Base-by-base conservation (phyloP, 2,113 vertebrate species). In the Sterrhoptilus dennistouni region DNA sequence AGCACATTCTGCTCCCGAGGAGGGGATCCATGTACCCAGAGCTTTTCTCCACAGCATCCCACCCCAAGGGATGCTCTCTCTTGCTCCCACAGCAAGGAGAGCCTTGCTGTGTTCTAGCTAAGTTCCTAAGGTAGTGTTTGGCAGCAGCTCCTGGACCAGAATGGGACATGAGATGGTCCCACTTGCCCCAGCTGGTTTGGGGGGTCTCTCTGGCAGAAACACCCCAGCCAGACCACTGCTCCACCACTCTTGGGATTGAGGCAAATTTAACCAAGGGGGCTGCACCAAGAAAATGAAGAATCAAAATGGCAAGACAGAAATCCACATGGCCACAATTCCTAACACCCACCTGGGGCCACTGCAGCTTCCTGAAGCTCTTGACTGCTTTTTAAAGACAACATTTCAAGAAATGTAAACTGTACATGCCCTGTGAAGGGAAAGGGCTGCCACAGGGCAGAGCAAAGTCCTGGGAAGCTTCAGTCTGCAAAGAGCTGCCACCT, bases 291-390 rank as follows among this genome's bases (percentile, higher is more conserved):
- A 64, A 64, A 68, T 0, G 4, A 76, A 65, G 16, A 33, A 44
- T 9, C 4, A 4, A 80, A 63, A 14, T 0, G 0, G 8, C 6
- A 19, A 64, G 52, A 9, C 27, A 77, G 60, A 63, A 79, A 63
- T 16, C 8, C 42, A 14, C 29, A 76, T 60, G 33, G 7, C 11
- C 42, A 17, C 21, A 17, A 7, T 10, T 77, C 47, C 28, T 28
- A 24, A 83, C 70, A 45, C 17, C 40, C 75, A 80, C 20, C 24
- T 17, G 40, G 21, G 6, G 45, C 36, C 44, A 57, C 29, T 0
- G 0, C 47, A 87, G 59, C 10, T 23, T 68, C 57, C 35, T 1
- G 2, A 49, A 29, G 45, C 36, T 49, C 57, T 61, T 28, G 49
- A 64, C 21, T 42, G 71, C 47, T n/a, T 80, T 52, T 65, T 31